Percentiles rank a stretch among this genome's conserved stretches.
Conservation (phyloP, 1,140 invertebrate species). For the Drosophila erecta region DNA sequence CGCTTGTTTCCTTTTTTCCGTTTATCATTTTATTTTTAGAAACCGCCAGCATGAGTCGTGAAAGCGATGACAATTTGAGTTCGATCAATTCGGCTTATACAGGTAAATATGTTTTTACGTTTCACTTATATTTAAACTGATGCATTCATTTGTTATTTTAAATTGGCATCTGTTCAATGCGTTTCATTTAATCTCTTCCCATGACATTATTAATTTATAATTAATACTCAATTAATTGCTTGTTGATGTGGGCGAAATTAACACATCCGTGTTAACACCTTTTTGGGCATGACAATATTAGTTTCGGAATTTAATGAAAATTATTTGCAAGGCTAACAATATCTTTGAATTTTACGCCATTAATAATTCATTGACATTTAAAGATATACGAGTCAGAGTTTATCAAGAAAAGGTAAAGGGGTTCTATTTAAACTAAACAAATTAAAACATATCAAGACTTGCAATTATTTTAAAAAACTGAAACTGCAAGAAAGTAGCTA, state of each 20-base stretch:
- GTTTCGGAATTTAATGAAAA: neutral
- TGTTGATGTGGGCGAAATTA: constrained; percentile 39
- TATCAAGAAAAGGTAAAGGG: neutral
- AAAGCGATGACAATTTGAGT: constrained; percentile 84
- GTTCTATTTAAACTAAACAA: neutral
- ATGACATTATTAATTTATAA: constrained; percentile 51
- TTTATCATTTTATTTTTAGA: constrained; percentile 76
- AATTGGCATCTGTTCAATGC: constrained; percentile 44
- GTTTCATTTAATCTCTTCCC: constrained; percentile 49
- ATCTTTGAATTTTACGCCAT: neutral
- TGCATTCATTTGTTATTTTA: constrained; percentile 37
- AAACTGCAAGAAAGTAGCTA: neutral
- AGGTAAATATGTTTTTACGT: constrained; percentile 68
- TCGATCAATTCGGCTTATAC: constrained; percentile 83
- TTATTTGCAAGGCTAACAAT: neutral
- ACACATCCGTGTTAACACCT: constrained; percentile 34
- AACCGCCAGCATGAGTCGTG: constrained; percentile 83
- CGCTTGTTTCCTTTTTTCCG: constrained; percentile 47
- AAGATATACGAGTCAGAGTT: neutral
- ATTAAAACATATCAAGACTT: neutral
- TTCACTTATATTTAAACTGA: constrained; percentile 36
- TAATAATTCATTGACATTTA: neutral
- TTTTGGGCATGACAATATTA: constrained; percentile 15
- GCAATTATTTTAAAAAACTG: neutral
- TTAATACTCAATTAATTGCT: constrained; percentile 39